Percentiles rank a stretch among this genome's conserved stretches.
Evolutionary conservation across 2,888 invertebrate species (phyloP).

Genomic region (Nematopogon swammerdamellus): DNA sequence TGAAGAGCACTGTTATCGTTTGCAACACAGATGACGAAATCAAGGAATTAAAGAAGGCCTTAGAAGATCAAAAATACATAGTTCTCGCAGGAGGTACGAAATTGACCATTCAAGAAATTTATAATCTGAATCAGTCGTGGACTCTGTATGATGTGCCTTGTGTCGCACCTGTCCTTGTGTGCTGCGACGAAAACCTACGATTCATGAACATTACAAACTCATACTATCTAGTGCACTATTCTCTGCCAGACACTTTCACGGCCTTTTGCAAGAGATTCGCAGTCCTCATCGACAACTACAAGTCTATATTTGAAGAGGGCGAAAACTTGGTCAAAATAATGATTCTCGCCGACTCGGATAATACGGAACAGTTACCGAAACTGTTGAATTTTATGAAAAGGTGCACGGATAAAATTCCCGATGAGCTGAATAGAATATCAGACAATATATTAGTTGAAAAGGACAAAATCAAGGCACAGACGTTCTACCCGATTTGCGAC

Average conservation of each 20-base stretch:
- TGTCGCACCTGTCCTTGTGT: slow-evolving; percentile 55
- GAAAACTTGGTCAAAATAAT: slow-evolving; percentile 31
- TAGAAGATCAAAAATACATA: slow-evolving; percentile 20
- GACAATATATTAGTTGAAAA: slow-evolving; percentile 26
- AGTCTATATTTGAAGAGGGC: slow-evolving; percentile 29
- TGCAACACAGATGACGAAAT: slow-evolving; percentile 60
- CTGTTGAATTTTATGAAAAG: slow-evolving; percentile 56
- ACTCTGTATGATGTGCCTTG: slow-evolving; percentile 32
- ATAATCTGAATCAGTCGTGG: slow-evolving; percentile 34
- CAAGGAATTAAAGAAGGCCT: slow-evolving; percentile 22
- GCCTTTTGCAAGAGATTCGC: slow-evolving; percentile 69
- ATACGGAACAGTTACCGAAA: slow-evolving; percentile 58
- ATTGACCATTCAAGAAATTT: slow-evolving; percentile 36
- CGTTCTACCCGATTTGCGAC: slow-evolving; percentile 52
- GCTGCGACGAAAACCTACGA: slow-evolving; percentile 64
- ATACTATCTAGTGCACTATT: slow-evolving; percentile 67
- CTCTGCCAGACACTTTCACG: slow-evolving; percentile 62
- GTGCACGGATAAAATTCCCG: slow-evolving; percentile 33
- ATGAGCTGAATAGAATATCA: slow-evolving; percentile 26
- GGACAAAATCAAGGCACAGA: slow-evolving; percentile 38
- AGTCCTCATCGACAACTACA: slow-evolving; percentile 61
- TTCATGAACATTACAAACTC: slow-evolving; percentile 64
- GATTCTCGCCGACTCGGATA: slow-evolving; percentile 58
- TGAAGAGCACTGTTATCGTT: slow-evolving; percentile 59
- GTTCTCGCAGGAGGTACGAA: slow-evolving; percentile 29